These are phyloP conservation scores for Amphiura filiformis DNA, from an alignment of 35 echinoderm and acorn worm genomes.

Conservation along the genomic window DNA sequence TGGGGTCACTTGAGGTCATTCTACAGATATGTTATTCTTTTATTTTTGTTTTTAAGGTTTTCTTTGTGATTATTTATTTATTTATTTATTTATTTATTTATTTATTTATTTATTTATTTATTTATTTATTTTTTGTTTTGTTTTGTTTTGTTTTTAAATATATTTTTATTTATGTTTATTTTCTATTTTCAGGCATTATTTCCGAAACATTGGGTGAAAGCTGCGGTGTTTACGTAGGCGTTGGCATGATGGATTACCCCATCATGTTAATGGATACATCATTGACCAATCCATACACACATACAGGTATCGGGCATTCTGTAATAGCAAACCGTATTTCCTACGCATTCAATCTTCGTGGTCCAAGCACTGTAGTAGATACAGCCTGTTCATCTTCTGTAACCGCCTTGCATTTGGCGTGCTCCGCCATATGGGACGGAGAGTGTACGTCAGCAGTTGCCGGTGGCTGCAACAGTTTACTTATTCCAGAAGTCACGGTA, in stretches of 20 bases:
- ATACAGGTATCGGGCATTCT: slow-evolving; percentile 87
- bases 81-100: too few species aligned
- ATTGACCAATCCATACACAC: slow-evolving; percentile 67
- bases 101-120: too few species aligned
- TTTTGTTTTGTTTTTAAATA: too few species aligned
- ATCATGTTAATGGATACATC: slow-evolving; percentile 74
- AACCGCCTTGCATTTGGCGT: slow-evolving; percentile 87
- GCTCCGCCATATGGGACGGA: slow-evolving; percentile 58
- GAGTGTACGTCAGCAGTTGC: slow-evolving; percentile 81
- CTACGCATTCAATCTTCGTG: slow-evolving; percentile 79
- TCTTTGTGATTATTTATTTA: too few species aligned
- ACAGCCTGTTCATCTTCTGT: slow-evolving; percentile 84
- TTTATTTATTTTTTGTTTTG: too few species aligned
- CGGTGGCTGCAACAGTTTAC: slow-evolving; percentile 58
- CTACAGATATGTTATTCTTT: too few species aligned
- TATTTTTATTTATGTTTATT: too few species aligned
- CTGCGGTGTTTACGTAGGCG: slow-evolving; percentile 86
- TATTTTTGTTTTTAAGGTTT: too few species aligned
- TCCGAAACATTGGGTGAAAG: slow-evolving; percentile 44
- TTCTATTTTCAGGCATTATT: slow-evolving; percentile 44
- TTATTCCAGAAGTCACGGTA: slow-evolving; percentile 83
- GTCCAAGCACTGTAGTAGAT: slow-evolving; percentile 76
- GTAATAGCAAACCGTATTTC: slow-evolving; percentile 88
- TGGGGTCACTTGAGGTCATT: too few species aligned
- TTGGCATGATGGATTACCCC: slow-evolving; percentile 96